Base-by-base conservation (phyloP, 1,140 invertebrate species). In the Lepidurus apus region DNA sequence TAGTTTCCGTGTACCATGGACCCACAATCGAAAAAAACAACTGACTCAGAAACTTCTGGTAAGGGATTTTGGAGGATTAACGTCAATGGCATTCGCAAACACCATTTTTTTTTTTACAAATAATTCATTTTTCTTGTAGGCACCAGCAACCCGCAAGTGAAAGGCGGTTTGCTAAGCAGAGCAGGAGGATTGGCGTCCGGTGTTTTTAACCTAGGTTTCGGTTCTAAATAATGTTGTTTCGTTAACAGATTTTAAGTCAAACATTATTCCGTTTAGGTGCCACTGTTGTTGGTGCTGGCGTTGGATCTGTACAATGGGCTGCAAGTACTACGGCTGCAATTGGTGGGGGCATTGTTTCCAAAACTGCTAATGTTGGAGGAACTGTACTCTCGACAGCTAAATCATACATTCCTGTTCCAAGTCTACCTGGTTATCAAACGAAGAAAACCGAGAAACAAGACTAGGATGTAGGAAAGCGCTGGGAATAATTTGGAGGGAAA, bases 381-480 rank as follows among this genome's bases (percentile, higher is more conserved):
- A 65, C 53, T 17, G 53, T 65, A 17, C 1, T 65, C 21, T 65
- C 53, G 9, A 17, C 53, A 65, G 53, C 53, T 65, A 65, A 65
- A 65, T 11, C 8, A n/a, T 65, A 65, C 21, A 65, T 65, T 65
- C 53, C 53, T 65, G 53, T 65, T 17, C 53, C 53, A 65, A 65
- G 13, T 65, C 53, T 65, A 6, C 53, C 53, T 17, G 53, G 53
- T 7, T 65, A 13, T 8, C 53, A 65, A 65, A 13, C 53, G 1
- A 65, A 65, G 53, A 65, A 65, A 65, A 65, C 17, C 53, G 53
- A 65, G 21, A 65, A 65, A 21, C 53, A 65, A 21, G 53, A 65
- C 53, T 65, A 65, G 45, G n/a, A n/a, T n/a, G n/a, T n/a, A n/a
- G n/a, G 17, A 47, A 65, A 17, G 13, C 53, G 13, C n/a, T 7